These are phyloP conservation scores for Tryphoninae sp. DNA, from an alignment of 2,888 invertebrate species.

Conservation along the genomic window DNA sequence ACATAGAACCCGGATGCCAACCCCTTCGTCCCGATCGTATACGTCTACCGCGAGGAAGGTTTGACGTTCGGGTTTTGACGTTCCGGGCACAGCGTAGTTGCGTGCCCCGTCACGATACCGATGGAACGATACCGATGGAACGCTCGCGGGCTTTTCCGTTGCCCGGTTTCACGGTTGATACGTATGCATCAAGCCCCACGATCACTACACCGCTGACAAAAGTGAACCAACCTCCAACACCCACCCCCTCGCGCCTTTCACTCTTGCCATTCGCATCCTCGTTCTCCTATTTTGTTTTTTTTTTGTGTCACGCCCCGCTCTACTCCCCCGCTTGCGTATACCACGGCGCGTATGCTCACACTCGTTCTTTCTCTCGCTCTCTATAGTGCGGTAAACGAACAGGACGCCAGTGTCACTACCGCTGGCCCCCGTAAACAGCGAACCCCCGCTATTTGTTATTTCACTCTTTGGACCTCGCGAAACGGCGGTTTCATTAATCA, in stretches of 20 bases:
- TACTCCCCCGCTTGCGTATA: not conserved
- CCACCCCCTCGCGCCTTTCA: not conserved
- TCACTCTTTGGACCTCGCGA: constrained; percentile 72
- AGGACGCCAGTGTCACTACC: constrained; percentile 31
- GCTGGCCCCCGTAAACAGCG: constrained; percentile 64
- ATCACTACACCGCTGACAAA: constrained; percentile 32
- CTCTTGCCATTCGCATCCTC: not conserved
- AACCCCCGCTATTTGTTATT: constrained; percentile 77
- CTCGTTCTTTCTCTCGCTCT: not conserved
- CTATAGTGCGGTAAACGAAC: not conserved
- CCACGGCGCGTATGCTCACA: not conserved
- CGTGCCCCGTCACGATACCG: constrained; percentile 72
- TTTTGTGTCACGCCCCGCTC: not conserved
- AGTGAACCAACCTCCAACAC: constrained; percentile 23
- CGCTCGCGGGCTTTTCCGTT: constrained; percentile 48
- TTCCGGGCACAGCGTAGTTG: constrained; percentile 69
- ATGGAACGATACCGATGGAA: constrained; percentile 66
- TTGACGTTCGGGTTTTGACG: constrained; percentile 66
- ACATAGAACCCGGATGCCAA: constrained; percentile 13
- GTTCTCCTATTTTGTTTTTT: constrained; percentile 21
- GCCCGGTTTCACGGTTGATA: constrained; percentile 48
- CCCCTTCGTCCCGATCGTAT: constrained; percentile 1
- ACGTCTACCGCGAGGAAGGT: constrained; percentile 52
- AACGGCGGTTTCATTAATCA: constrained; percentile 76
- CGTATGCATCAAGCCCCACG: constrained; percentile 57